phyloP scores from a whole-genome alignment of 2,797 vertebrate genomes.

The Oryzias sinensis region DNA sequence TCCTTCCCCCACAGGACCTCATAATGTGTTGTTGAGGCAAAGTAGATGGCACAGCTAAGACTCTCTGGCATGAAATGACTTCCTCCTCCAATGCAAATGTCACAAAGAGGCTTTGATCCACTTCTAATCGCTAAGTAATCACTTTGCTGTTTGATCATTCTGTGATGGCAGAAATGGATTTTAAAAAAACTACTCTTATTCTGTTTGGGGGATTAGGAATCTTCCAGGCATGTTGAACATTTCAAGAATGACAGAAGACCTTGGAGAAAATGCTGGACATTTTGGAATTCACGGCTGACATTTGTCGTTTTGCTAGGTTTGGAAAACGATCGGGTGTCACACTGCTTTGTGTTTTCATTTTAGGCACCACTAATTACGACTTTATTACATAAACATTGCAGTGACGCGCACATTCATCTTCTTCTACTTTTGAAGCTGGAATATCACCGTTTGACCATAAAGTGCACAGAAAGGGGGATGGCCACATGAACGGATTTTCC shows the following conservation, averaged over 20 bases:
- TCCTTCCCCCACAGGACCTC: conserved; percentile 12
- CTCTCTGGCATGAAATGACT: conserved; percentile 51
- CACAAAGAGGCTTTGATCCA: conserved; percentile 71
- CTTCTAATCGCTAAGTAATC: conserved; percentile 70
- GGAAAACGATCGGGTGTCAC: conserved; percentile 1
- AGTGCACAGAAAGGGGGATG: conserved; percentile 18
- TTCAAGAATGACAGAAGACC: conserved; percentile 13
- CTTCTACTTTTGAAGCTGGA: conserved; percentile 20
- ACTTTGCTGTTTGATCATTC: conserved; percentile 66
- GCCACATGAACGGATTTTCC: conserved; percentile 21
- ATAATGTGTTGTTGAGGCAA: conserved; percentile 18
- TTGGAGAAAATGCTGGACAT: conserved; percentile 2
- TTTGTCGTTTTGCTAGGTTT: no score
- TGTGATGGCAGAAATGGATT: conserved; percentile 65
- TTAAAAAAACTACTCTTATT: conserved; percentile 53
- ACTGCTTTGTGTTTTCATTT: neutral
- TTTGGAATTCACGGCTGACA: no score
- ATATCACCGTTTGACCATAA: conserved; percentile 23
- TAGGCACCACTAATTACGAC: neutral
- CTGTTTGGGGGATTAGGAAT: conserved; percentile 44
- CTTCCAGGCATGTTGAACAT: conserved; percentile 46
- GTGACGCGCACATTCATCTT: conserved; percentile 5
- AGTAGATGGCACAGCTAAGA: conserved; percentile 39
- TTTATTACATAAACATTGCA: neutral
- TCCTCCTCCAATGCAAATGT: conserved; percentile 64